phyloP scores from a whole-genome alignment of 2,113 vertebrate genomes.

The Tragelaphus scriptus region DNA sequence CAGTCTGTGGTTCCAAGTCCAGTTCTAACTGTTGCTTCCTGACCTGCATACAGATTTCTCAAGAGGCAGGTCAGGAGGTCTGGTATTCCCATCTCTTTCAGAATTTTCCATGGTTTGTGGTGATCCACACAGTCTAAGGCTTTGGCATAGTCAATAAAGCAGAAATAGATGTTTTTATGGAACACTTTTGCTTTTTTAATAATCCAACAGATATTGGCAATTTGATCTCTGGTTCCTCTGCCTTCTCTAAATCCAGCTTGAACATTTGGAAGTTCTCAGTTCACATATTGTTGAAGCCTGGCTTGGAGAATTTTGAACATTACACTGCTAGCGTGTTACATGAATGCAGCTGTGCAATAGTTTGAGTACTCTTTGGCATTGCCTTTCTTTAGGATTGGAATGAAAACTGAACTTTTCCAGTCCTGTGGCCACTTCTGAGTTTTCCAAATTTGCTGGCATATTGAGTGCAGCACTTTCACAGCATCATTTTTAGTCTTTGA shows the following conservation, averaged over 20 bases:
- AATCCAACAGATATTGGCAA: neutral
- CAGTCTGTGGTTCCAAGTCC: neutral
- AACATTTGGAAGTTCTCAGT: neutral
- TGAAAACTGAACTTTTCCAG: neutral
- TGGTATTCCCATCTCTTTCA: neutral
- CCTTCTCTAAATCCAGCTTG: neutral
- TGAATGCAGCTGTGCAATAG: neutral
- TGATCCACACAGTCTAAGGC: neutral
- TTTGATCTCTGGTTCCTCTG: neutral
- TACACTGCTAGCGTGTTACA: rapidly evolving
- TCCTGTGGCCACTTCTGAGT: neutral
- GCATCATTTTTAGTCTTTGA: neutral
- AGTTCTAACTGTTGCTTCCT: neutral
- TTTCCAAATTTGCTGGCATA: neutral
- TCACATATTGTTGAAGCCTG: neutral
- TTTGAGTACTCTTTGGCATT: neutral
- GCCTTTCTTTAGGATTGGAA: neutral
- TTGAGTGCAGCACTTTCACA: neutral
- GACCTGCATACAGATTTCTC: neutral
- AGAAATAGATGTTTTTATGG: neutral
- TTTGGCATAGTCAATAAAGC: neutral
- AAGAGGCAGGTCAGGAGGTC: neutral
- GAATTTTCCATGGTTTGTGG: neutral
- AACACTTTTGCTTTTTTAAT: neutral
- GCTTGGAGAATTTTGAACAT: neutral